Base-by-base conservation (phyloP, 1,140 invertebrate species). In the Trachelipus rathkii region DNA sequence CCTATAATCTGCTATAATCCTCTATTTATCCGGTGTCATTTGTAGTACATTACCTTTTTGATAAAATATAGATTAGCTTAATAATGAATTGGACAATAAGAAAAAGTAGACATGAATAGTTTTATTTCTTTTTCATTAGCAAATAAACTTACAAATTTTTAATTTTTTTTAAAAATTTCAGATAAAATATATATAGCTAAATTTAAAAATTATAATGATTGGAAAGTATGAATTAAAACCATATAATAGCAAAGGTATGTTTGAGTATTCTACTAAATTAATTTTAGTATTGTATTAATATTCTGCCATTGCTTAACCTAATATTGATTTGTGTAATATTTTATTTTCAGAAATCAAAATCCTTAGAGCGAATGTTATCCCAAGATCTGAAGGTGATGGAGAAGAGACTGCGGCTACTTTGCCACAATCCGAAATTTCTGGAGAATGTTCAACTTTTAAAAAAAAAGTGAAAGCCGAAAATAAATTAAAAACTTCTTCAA, bases 201-300 rank as follows among this genome's bases (percentile, higher is more conserved):
- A 33, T 33, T 33, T 33, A 3, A 33, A 33, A 33, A 60, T 60
- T 19, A 60, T 13, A 19, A 60, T 60, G 50, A 60, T 15, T 60
- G 19, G 11, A 60, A 19, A 60, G 11, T 4, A 13, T 60, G 19
- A 60, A 60, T 19, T 60, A 60, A 60, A 60, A 19, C 50, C 50
- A 60, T 60, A 60, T 60, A 60, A 60, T 60, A 60, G 19, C 8
- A 60, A 60, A 60, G 50, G 50, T 60, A 60, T 15, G 50, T 60
- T 4, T 60, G 8, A 60, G 1, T 60, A 60, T 60, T 19, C 19
- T 60, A 15, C 50, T 15, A 4, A 60, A 15, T 60, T 60, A 4
- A 60, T 60, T 3, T 60, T 15, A n/a, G n/a, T n/a, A n/a, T 60
- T 60, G 19, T 60, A 60, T 19, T 60, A 15, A 60, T 60, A 60